A percentile compares a stretch with the other conserved stretches of the same genome.
Conservation (phyloP, 2,888 invertebrate genomes). For the Dasypogon diadema region DNA sequence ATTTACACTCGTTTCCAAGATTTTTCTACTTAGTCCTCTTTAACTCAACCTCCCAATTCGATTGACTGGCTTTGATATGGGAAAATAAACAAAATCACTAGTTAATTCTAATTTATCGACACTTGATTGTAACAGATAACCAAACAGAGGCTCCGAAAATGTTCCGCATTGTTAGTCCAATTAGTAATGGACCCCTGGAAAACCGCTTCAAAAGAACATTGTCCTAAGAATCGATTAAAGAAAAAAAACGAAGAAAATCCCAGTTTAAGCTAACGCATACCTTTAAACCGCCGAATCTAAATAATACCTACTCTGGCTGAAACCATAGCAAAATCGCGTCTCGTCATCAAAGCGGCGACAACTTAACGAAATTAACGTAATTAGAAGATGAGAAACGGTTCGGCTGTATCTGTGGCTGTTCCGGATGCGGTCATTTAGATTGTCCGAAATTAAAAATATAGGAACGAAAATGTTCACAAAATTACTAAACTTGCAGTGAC, state of each 20-base stretch:
- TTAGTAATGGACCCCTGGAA: slow-evolving; percentile 38
- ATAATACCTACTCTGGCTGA: not conserved
- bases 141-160: slow-evolving; percentile 21
- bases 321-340: slow-evolving; percentile 17
- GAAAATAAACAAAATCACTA: not conserved
- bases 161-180: slow-evolving; percentile 45
- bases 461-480: slow-evolving; percentile 30
- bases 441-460: not conserved
- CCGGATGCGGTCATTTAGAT: slow-evolving; percentile 41
- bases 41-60: not conserved
- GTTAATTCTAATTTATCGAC: not conserved
- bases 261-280: not conserved
- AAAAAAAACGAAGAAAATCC: not conserved
- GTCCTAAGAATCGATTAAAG: slow-evolving; percentile 16
- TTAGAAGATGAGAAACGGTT: slow-evolving; percentile 44
- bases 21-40: too few species aligned
- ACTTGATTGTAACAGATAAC: not conserved
- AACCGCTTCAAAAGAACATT: slow-evolving; percentile 24
- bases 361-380: slow-evolving; percentile 48
- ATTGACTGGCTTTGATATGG: slow-evolving; percentile 20
- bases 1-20: too few species aligned
- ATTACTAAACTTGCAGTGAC: slow-evolving; percentile 11
- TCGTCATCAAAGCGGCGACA: slow-evolving; percentile 43
- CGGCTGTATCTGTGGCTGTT: too few species aligned
- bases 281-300: not conserved